A percentile compares a stretch with the other conserved stretches of the same genome.
phyloP scores from a whole-genome alignment of 1,140 invertebrate genomes.

The Rhizoglyphus robini region DNA sequence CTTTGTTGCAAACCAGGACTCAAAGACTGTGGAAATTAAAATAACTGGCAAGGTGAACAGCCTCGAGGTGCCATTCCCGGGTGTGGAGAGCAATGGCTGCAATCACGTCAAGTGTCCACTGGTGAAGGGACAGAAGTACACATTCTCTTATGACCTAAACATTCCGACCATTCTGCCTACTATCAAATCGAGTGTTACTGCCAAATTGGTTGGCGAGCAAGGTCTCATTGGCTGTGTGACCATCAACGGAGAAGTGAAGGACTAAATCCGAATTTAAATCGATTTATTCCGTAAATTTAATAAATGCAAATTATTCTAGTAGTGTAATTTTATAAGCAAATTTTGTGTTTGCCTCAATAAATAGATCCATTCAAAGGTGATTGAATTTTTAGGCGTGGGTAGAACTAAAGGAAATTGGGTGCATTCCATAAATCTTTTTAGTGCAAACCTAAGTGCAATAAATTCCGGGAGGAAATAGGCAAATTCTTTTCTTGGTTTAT shows the following conservation, averaged over 20 bases:
- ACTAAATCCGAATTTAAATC: not conserved
- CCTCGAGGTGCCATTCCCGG: not conserved
- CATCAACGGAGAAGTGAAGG: not conserved
- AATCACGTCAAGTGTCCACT: not conserved
- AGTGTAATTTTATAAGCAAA: not conserved
- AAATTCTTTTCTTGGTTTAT: too few relatives aligned
- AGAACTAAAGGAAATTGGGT: too few relatives aligned
- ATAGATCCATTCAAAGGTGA: too few relatives aligned
- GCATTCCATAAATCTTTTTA: too few relatives aligned
- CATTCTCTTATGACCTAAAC: not conserved
- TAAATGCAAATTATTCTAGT: not conserved
- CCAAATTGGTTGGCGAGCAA: not conserved
- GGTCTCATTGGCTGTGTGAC: not conserved
- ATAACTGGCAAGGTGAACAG: not conserved
- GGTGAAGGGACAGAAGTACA: slow-evolving; percentile 5
- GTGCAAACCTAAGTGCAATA: not conserved
- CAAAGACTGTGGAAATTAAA: not conserved
- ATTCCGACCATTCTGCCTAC: slow-evolving; percentile 1
- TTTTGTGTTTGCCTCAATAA: not conserved
- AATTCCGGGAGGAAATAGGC: too few relatives aligned
- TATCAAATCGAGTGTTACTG: not conserved
- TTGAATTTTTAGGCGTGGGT: too few relatives aligned
- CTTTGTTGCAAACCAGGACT: slow-evolving; percentile 1
- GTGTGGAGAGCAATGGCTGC: slow-evolving; percentile 1
- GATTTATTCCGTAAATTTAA: not conserved